Base-by-base conservation (phyloP, 1,140 invertebrate genomes). In the Drosophila kanapiae region DNA sequence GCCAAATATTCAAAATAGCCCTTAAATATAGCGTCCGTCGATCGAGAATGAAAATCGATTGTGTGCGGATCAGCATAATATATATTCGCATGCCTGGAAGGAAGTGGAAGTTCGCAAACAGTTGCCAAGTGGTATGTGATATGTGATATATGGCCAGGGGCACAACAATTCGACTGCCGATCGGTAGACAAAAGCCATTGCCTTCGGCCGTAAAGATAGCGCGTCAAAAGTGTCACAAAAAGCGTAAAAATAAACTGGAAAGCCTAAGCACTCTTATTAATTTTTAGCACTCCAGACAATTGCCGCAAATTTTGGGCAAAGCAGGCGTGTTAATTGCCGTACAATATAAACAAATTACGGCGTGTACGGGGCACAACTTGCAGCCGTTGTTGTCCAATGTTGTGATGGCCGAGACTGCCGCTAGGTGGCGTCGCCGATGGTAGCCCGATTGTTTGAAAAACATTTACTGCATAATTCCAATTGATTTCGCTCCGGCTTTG, bases 231-330 rank as follows among this genome's bases (percentile, higher is more conserved):
- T 71, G 64, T 65, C 64, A 80, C 1, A 23, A 53, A 37, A 53
- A 11, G 23, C 45, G 57, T 59, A 31, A 77, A 81, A 67, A 74
- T 48, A 64, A 63, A 62, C 45, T 60, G 35, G 75, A 69, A 69
- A 63, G 38, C 58, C 69, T 86, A 86, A 82, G 76, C 57, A 85
- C 75, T 69, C 75, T 86, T 86, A 75, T 82, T 86, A 85, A 78
- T 86, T 85, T 85, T 85, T 81, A 81, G 82, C 82, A 86, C 76
- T 87, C 64, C 83, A 78, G 82, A 87, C 83, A 87, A 87, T 87
- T 87, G 81, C 64, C 62, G 48, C 72, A 87, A 76, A 87, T 88
- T 86, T 86, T 74, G 75, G 70, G 53, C 27, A 76, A 87, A 86
- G 80, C 84, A 87, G 84, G 80, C 84, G 84, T 87, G 84, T 84